These are phyloP conservation scores for Antrozous pallidus DNA, from an alignment of 2,797 vertebrate genomes.

Conservation along the genomic window DNA sequence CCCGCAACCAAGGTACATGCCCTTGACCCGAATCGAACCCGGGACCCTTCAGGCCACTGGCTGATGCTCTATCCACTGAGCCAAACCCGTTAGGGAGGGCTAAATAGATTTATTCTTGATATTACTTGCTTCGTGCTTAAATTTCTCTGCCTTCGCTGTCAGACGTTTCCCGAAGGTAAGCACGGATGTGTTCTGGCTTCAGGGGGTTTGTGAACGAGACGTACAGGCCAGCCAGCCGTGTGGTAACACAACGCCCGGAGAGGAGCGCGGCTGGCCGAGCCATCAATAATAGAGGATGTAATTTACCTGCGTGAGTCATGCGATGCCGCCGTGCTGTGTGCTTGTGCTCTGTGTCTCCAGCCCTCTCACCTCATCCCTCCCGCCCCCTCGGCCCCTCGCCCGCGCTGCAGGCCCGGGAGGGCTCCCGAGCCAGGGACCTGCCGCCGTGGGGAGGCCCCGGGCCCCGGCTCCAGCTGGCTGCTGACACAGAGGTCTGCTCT, in stretches of 20 bases:
- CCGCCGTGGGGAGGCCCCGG: neutral
- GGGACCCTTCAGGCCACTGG: too few species aligned
- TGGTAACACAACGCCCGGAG: neutral
- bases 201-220: neutral
- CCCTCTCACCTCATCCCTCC: neutral
- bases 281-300: constrained; percentile 67
- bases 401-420: neutral
- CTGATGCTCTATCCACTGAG: too few species aligned
- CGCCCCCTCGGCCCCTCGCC: too few species aligned
- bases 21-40: too few species aligned
- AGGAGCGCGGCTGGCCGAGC: neutral
- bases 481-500: too few species aligned
- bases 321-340: neutral
- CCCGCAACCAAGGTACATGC: too few species aligned
- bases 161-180: neutral
- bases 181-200: neutral
- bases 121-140: neutral
- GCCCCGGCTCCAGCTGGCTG: neutral
- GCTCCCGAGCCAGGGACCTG: neutral
- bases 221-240: neutral
- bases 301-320: neutral
- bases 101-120: neutral
- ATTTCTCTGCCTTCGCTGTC: neutral
- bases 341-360: neutral
- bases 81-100: too few species aligned